Evolutionary conservation across 1,140 invertebrate species (phyloP), one percentile per base, ranked within the genome.

Genomic region (Odontomachus brunneus): DNA sequence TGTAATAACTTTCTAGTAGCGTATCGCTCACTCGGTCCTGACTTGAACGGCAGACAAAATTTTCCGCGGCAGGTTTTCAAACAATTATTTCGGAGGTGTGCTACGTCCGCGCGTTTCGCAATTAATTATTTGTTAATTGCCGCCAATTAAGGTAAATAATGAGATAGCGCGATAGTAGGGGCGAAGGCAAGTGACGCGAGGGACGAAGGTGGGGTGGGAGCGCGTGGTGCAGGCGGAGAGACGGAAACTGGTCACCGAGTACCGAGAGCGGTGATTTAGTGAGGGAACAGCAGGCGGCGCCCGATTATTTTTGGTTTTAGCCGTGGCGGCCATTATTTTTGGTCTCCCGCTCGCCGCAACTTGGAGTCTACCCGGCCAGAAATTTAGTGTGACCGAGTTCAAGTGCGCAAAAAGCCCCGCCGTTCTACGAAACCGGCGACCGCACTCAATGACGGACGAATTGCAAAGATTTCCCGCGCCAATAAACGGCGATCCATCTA

Each of bases 241-340:
- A 78, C 72, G 83, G 65, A 89, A 81, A 82, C 78, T 88, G 83
- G 83, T 88, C 86, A 88, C 83, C 76, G 82, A 72, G 88, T 82
- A 84, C 74, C 80, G 86, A 89, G 87, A 78, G 83, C 74, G 86
- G 89, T 93, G 92, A 93, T 93, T 93, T 93, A 93, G 82, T 78
- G 89, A 89, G 86, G 74, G 88, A 91, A 84, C 90, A 92, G 90
- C 91, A 92, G 92, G 91, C 91, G 91, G 90, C 84, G 89, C 88
- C 88, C 92, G 92, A 93, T 93, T 93, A 93, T 93, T 93, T 93
- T 92, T 92, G 91, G 92, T 93, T 93, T 93, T 91, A 90, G 90
- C 85, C 90, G 87, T 86, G 83, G 75, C 78, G 87, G 85, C 90
- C 91, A 91, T 92, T 92, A 92, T 92, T 92, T 93, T 92, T 89